Conservation (phyloP, 1,140 invertebrate species). For the Drosophila sp. region DNA sequence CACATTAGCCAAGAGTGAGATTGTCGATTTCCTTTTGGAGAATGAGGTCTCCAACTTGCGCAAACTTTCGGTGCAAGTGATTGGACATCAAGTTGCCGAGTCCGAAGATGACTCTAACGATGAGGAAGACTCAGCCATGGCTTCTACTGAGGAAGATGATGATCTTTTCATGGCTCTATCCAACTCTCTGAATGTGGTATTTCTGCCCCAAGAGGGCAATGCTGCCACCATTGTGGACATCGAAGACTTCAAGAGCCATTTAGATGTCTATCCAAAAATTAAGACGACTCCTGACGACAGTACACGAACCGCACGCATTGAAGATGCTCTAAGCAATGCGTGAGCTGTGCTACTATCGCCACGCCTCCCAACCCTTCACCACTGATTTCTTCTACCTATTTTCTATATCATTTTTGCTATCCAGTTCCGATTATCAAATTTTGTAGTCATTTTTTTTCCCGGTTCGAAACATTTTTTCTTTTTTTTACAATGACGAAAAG, state of each 20-base stretch:
- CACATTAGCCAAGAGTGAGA: slow-evolving; percentile 84
- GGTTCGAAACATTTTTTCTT: not conserved
- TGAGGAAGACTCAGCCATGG: not conserved
- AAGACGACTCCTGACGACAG: slow-evolving; percentile 27
- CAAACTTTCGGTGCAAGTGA: slow-evolving; percentile 88
- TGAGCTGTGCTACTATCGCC: slow-evolving; percentile 18
- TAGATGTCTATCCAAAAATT: slow-evolving; percentile 78
- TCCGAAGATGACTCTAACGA: slow-evolving; percentile 3
- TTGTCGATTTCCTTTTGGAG: slow-evolving; percentile 86
- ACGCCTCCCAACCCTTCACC: not conserved
- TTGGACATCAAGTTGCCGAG: slow-evolving; percentile 47
- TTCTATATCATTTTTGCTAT: not conserved
- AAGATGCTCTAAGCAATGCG: slow-evolving; percentile 39
- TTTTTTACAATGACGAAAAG: not conserved
- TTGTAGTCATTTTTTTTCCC: not conserved
- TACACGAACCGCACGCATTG: slow-evolving; percentile 27
- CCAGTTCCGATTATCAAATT: not conserved
- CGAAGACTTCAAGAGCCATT: slow-evolving; percentile 69
- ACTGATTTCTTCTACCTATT: not conserved
- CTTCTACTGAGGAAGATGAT: slow-evolving; percentile 33
- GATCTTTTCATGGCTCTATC: slow-evolving; percentile 61
- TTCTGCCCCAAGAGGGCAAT: slow-evolving; percentile 61
- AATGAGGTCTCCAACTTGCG: slow-evolving; percentile 85
- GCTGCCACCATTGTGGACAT: slow-evolving; percentile 69
- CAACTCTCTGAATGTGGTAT: slow-evolving; percentile 63